Evolutionary conservation across 2,113 vertebrate genomes (phyloP), one percentile per base, ranked within the genome.

Genomic region (Delphinapterus leucas): DNA sequence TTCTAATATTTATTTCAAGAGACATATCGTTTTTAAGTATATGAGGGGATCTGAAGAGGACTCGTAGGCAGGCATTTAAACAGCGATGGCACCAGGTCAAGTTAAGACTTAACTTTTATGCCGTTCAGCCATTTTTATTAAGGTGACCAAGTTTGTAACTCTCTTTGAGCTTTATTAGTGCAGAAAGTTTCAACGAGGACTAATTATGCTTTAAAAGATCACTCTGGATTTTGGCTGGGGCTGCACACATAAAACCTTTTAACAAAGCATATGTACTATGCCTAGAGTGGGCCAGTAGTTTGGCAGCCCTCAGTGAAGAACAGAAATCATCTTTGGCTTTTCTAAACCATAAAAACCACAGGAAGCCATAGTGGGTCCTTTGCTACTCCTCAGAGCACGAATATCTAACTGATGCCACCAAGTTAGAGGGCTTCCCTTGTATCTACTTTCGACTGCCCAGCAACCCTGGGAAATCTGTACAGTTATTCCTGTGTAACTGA

Each of bases 1-100:
- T 67, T 93, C 76, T 96, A 94, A 80, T 94, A 90, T 82, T 95
- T 96, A 88, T 86, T 95, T 93, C 68, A 86, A 90, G 79, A 90
- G 61, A 94, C 31, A 11, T n/a, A 68, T 26, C 12, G 3, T 58
- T 81, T 80, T 83, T 28, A 74, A 74, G 41, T 63, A 85, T 23
- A n/a, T 20, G 44, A 84, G 31, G 65, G 31, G n/a, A 60, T 53
- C 70, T 60, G 38, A 84, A 93, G 83, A 90, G 14, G 58, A 77
- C 83, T 95, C 61, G 36, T 6, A 76, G 92, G 90, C 60, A 92
- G 53, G 53, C 25, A 93, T 89, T 95, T 95, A 83, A 36, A 58
- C 23, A 82, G 70, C 79, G 38, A 88, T 71, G 88, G 49, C 47
- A 87, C 28, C 55, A 41, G 76, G 83, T 93, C 86, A 84, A 76